These are phyloP conservation scores for Piezodorus guildinii DNA, from an alignment of 1,140 invertebrate species.

Conservation along the genomic window DNA sequence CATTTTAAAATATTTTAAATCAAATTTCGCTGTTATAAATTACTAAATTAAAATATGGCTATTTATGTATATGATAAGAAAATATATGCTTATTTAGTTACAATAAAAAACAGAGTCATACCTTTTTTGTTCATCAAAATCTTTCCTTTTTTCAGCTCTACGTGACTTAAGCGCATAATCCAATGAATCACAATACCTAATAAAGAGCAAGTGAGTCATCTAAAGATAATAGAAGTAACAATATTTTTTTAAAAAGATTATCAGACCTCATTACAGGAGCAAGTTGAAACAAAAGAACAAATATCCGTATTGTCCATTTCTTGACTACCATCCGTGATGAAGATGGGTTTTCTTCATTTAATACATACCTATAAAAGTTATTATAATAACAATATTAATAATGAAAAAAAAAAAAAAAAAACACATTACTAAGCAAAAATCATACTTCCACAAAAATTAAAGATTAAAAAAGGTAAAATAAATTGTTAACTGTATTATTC, in stretches of 20 bases:
- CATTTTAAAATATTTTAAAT: too few species aligned
- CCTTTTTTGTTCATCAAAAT: constrained; percentile 35
- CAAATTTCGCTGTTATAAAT: too few species aligned
- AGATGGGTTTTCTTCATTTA: constrained; percentile 31
- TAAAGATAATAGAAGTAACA: neutral
- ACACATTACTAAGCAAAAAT: neutral
- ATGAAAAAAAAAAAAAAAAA: neutral
- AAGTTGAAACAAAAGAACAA: constrained; percentile 49
- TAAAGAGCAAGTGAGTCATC: neutral
- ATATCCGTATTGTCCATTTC: constrained; percentile 40
- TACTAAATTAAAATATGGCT: too few species aligned
- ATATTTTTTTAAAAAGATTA: neutral
- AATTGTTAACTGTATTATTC: too few species aligned
- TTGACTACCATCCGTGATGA: constrained; percentile 31
- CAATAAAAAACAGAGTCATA: neutral
- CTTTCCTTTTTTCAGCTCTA: constrained; percentile 35
- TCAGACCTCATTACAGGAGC: constrained; percentile 44
- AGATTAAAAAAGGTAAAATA: too few species aligned
- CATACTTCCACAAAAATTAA: neutral
- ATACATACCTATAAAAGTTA: constrained; percentile 29
- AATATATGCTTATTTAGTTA: too few species aligned
- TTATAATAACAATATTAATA: neutral
- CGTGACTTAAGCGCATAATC: constrained; percentile 43
- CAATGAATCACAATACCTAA: constrained; percentile 49
- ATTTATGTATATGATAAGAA: too few species aligned